A percentile compares a stretch with the other conserved stretches of the same genome.
Evolutionary conservation across 2,113 vertebrate genomes (phyloP).

Genomic region (Meriones unguiculatus): DNA sequence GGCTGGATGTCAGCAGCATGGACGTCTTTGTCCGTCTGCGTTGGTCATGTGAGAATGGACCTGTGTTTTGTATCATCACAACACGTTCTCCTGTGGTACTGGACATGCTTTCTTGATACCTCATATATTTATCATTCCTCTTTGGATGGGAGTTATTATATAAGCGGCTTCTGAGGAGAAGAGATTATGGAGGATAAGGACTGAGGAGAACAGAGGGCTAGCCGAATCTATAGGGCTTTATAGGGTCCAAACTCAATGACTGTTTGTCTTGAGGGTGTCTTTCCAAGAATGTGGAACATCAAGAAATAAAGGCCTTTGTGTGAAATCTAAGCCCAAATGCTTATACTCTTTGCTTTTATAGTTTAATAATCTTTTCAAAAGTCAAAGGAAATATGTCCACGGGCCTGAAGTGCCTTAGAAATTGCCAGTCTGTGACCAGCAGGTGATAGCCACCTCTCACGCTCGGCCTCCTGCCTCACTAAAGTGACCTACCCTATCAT

Average conservation of each 20-base stretch:
- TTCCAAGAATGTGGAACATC: not conserved
- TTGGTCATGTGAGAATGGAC: not conserved
- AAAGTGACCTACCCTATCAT: not conserved
- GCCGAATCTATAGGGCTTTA: not conserved
- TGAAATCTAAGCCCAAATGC: not conserved
- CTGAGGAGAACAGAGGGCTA: not conserved
- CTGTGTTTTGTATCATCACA: not conserved
- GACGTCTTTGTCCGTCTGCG: not conserved
- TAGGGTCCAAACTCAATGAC: not conserved
- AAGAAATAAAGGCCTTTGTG: not conserved
- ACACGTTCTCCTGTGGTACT: not conserved
- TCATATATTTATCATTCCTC: not conserved
- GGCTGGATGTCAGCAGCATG: not conserved
- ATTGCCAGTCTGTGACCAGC: not conserved
- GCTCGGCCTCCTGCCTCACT: not conserved
- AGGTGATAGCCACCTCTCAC: fast-evolving
- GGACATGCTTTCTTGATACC: not conserved
- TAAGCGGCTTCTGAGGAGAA: not conserved
- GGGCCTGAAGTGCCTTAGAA: not conserved
- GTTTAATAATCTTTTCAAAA: not conserved
- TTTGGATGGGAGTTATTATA: not conserved
- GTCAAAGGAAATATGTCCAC: not conserved
- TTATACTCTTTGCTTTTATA: not conserved
- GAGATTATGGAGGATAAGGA: not conserved
- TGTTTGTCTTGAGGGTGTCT: not conserved